These are phyloP conservation scores for Drosophila elegans DNA, from an alignment of 1,140 invertebrate species.

Conservation along the genomic window DNA sequence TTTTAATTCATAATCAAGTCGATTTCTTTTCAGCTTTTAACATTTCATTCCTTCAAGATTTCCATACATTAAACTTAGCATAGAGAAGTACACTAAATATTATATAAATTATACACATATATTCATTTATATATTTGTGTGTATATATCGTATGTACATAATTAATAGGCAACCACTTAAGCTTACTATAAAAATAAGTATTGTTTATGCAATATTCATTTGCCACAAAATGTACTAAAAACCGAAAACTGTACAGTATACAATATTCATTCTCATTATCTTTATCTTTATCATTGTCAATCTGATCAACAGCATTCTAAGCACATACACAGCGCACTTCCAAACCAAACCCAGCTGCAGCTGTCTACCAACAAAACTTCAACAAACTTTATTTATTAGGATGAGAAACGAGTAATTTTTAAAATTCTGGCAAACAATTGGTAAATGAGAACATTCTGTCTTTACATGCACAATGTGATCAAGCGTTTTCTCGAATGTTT, in stretches of 20 bases:
- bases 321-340: constrained; percentile 38
- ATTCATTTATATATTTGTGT: constrained; percentile 45
- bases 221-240: constrained; percentile 69
- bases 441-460: constrained; percentile 32
- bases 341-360: constrained; percentile 51
- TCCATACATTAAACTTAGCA: constrained; percentile 71
- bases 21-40: constrained; percentile 44
- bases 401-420: constrained; percentile 29
- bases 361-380: constrained; percentile 29
- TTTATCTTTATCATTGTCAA: constrained; percentile 67
- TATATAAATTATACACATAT: constrained; percentile 47
- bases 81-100: constrained; percentile 65
- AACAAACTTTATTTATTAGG: constrained; percentile 27
- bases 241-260: constrained; percentile 72
- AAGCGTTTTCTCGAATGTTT: constrained; percentile 17
- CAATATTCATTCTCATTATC: constrained; percentile 46
- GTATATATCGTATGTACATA: constrained; percentile 70
- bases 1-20: constrained; percentile 69
- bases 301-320: constrained; percentile 46
- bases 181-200: constrained; percentile 75
- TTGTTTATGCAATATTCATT: constrained; percentile 55
- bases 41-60: constrained; percentile 75
- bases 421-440: constrained; percentile 40
- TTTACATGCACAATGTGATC: constrained; percentile 5
- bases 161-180: constrained; percentile 81